A percentile compares a stretch with the other conserved stretches of the same genome.
phyloP scores from a whole-genome alignment of 1,140 invertebrate species.

The Ceratina calcarata region DNA sequence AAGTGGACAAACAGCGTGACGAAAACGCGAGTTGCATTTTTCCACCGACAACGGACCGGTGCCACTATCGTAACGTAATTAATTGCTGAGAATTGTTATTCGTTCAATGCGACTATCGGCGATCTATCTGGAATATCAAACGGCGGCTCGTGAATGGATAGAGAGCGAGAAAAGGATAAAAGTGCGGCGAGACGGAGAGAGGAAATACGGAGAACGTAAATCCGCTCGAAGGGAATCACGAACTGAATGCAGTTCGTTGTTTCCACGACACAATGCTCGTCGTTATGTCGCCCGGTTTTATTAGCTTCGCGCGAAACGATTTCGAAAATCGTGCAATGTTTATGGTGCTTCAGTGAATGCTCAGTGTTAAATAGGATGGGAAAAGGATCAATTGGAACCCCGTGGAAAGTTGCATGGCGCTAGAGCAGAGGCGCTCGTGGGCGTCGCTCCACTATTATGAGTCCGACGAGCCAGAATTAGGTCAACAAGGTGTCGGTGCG shows the following conservation, averaged over 20 bases:
- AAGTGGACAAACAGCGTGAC: no score
- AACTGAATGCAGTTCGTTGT: conserved; percentile 26
- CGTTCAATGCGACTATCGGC: neutral
- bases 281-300: conserved; percentile 28
- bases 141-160: neutral
- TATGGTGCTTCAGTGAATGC: neutral
- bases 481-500: conserved; percentile 46
- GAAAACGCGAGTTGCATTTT: neutral
- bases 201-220: conserved; percentile 1
- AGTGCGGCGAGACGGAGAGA: neutral
- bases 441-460: conserved; percentile 30
- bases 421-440: conserved; percentile 3
- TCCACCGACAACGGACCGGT: neutral
- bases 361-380: neutral
- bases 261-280: conserved; percentile 19
- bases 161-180: neutral
- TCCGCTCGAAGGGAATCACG: neutral
- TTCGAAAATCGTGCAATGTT: neutral
- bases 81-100: conserved; percentile 4
- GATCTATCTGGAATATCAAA: conserved; percentile 27
- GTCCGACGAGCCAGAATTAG: conserved; percentile 35
- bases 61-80: conserved; percentile 13
- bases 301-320: conserved; percentile 15
- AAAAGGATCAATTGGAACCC: neutral
- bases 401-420: conserved; percentile 8